Percentiles rank a stretch among this genome's conserved stretches.
phyloP scores from a whole-genome alignment of 1,140 invertebrate species.

The Pachypeltis micranthus region DNA sequence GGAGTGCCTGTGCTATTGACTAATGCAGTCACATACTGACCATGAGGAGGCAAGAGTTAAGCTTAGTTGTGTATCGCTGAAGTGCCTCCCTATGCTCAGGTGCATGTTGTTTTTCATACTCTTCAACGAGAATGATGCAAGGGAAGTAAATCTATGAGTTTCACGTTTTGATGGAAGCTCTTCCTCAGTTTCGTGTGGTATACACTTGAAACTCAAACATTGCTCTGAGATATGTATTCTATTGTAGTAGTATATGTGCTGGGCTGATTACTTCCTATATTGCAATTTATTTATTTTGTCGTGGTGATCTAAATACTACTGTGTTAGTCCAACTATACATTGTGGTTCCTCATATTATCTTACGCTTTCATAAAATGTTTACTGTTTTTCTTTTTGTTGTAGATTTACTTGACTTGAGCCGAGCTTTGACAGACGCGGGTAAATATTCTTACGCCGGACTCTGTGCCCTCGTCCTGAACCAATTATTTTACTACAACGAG shows the following conservation, averaged over 20 bases:
- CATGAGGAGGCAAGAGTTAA: no score
- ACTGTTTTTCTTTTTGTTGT: not conserved
- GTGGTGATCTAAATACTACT: not conserved
- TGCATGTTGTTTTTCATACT: no score
- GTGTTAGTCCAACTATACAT: not conserved
- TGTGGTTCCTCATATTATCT: not conserved
- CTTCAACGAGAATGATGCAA: no score
- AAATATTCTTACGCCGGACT: slow-evolving; percentile 22
- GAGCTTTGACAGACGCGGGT: slow-evolving; percentile 17
- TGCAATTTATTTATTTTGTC: not conserved
- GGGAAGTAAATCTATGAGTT: no score
- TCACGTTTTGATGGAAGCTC: no score
- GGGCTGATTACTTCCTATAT: not conserved
- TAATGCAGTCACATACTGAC: no score
- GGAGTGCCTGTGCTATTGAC: no score
- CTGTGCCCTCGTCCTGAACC: slow-evolving; percentile 15
- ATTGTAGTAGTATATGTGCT: not conserved
- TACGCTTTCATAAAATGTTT: not conserved
- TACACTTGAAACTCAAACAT: not conserved
- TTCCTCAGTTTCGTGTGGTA: no score
- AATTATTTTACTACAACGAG: slow-evolving; percentile 17
- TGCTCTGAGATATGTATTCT: not conserved
- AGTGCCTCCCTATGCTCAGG: no score
- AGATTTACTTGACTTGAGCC: slow-evolving; percentile 17
- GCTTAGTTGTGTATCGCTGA: no score